Conservation (phyloP, 2,113 vertebrate species). For the Sus scrofa region DNA sequence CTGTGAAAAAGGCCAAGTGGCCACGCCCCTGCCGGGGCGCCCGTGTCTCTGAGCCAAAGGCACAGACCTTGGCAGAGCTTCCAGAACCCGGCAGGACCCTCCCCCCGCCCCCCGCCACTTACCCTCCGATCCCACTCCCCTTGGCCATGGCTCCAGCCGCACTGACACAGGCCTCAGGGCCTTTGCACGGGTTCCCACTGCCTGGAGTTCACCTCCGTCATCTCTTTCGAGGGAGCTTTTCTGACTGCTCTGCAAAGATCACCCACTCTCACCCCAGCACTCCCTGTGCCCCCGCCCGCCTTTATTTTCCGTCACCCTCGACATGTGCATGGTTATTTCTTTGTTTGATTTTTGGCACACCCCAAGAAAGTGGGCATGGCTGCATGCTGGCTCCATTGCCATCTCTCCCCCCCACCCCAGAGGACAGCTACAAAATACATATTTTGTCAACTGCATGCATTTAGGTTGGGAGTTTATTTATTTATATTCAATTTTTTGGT, state of each 20-base stretch:
- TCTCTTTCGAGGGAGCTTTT: not conserved
- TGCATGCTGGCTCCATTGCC: accelerated
- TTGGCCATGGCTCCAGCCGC: not conserved
- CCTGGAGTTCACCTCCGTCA: not conserved
- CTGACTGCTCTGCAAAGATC: not conserved
- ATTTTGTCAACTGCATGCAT: too few species aligned
- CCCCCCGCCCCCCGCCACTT: not conserved
- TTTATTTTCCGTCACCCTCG: not conserved
- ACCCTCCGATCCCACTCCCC: too few species aligned
- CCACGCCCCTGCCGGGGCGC: not conserved
- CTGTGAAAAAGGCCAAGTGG: accelerated
- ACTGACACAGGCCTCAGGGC: not conserved
- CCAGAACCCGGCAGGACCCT: accelerated
- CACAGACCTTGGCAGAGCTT: not conserved
- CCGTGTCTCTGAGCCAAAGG: not conserved
- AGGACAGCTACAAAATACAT: not conserved
- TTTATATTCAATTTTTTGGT: too few species aligned
- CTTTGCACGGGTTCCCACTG: not conserved
- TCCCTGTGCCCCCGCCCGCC: accelerated
- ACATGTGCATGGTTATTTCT: not conserved
- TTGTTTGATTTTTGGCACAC: not conserved
- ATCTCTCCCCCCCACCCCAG: not conserved
- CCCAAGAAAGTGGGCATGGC: accelerated
- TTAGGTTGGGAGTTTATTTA: too few species aligned
- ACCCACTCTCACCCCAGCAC: not conserved